Percentiles rank a stretch among this genome's conserved stretches.
These are phyloP conservation scores for Chrysina gloriosa DNA, from an alignment of 2,888 invertebrate species.

Conservation along the genomic window DNA sequence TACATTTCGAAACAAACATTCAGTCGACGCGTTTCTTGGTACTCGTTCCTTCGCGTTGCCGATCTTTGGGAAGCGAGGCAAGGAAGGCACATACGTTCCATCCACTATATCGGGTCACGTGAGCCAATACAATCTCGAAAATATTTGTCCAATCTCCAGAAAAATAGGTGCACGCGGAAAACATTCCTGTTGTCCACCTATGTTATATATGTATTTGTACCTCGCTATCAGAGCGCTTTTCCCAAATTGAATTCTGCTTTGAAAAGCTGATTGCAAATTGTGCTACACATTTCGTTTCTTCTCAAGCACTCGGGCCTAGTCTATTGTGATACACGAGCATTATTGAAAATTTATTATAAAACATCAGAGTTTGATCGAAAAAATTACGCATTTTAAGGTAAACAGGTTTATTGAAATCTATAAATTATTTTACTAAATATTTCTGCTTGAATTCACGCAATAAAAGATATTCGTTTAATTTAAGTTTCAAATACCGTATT, in stretches of 20 bases:
- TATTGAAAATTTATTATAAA: neutral
- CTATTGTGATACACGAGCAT: neutral
- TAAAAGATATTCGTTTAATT: too few species aligned
- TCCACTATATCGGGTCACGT: conserved; percentile 50
- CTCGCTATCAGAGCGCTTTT: conserved; percentile 28
- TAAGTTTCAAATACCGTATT: too few species aligned
- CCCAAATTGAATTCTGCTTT: conserved; percentile 41
- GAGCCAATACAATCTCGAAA: conserved; percentile 54
- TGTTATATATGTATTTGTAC: conserved; percentile 20
- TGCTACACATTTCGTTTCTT: neutral
- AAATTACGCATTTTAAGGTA: too few species aligned
- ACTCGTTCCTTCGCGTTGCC: conserved; percentile 4
- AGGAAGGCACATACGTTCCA: conserved; percentile 34
- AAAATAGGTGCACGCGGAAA: conserved; percentile 40
- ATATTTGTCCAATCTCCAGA: conserved; percentile 54
- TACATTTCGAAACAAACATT: conserved; percentile 36
- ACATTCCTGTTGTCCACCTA: conserved; percentile 38
- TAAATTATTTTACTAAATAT: too few species aligned
- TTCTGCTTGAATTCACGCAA: too few species aligned
- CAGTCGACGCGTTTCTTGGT: conserved; percentile 29
- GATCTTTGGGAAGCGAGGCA: neutral
- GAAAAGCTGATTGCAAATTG: conserved; percentile 19
- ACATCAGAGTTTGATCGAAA: too few species aligned
- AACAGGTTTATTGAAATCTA: too few species aligned
- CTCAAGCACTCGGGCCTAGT: too few species aligned